Base-by-base conservation (phyloP, 2,888 invertebrate species). In the Scaeva pyrastri region DNA sequence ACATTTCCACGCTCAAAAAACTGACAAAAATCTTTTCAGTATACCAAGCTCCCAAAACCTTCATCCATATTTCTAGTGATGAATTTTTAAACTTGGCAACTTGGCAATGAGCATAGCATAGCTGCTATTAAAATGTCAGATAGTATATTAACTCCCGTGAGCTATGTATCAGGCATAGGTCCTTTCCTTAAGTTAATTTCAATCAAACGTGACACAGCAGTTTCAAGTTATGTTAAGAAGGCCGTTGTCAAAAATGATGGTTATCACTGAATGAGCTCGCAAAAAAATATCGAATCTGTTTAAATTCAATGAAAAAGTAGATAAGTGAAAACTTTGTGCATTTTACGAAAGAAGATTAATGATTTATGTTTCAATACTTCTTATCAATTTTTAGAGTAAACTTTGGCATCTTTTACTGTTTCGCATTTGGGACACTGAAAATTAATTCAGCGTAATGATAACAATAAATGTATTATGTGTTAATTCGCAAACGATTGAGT, bases 181-280 rank as follows among this genome's bases (percentile, higher is more conserved):
- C 52, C 21, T 52, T 39, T 68, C 43, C 58, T 52, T 3, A 11
- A 48, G 55, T 48, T 41, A 31, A 8, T 76, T 76, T 81, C 72
- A 72, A 81, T 85, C 81, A 76, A 81, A 85, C 85, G 85, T 85
- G 85, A 85, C 76, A 41, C 52, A 68, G 73, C 81, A 81, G 43
- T 72, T 73, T 7, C 55, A 48, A 55, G 72, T 70, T 52, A 70
- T 80, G 81, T 85, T 85, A 77, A 71, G 21, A 64, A 45, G 41
- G 52, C 72, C 31, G 21, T 52, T 66, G 50, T 31, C 41, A 74
- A 8, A n/a, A 50, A 7, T 68, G 45, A 52, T 11, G 66, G 43
- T 26, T 21, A 1, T 19, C 10, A 14, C 41, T 56, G 19, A 66
- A 23, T 26, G 36, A 52, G 56, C 31, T 62, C 11, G 19, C 76